These are phyloP conservation scores for Tachina fera DNA, from an alignment of 2,888 invertebrate species.

Conservation along the genomic window DNA sequence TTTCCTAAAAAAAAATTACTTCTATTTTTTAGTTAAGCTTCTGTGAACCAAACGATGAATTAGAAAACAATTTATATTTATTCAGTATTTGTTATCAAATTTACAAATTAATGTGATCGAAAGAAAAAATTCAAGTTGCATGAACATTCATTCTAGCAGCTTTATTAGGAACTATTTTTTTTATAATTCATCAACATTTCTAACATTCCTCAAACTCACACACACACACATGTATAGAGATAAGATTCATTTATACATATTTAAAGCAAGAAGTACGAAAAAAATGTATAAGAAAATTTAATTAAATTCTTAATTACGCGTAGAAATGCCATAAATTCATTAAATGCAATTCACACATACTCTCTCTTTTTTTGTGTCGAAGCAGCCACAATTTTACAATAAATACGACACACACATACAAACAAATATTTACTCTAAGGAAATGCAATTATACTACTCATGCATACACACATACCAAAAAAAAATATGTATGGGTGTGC, in stretches of 20 bases:
- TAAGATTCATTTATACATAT: slow-evolving; percentile 13
- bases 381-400: slow-evolving; percentile 32
- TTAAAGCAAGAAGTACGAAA: slow-evolving; percentile 30
- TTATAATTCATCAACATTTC: slow-evolving; percentile 44
- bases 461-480: background rate
- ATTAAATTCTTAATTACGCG: slow-evolving; percentile 82
- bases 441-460: slow-evolving; percentile 47
- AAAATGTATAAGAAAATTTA: slow-evolving; percentile 77
- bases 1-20: no score
- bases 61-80: no score
- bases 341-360: slow-evolving; percentile 79
- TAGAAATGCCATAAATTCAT: slow-evolving; percentile 81
- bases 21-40: no score
- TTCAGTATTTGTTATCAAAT: no score
- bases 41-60: no score
- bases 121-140: no score
- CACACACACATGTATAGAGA: background rate
- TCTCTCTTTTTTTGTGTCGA: slow-evolving; percentile 10
- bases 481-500: background rate
- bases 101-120: no score
- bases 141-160: no score
- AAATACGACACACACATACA: slow-evolving; percentile 17
- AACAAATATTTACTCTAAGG: slow-evolving; percentile 23
- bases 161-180: background rate
- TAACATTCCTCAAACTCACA: slow-evolving; percentile 37